Conservation (phyloP, 1,140 invertebrate species). For the Asobara japonica region DNA sequence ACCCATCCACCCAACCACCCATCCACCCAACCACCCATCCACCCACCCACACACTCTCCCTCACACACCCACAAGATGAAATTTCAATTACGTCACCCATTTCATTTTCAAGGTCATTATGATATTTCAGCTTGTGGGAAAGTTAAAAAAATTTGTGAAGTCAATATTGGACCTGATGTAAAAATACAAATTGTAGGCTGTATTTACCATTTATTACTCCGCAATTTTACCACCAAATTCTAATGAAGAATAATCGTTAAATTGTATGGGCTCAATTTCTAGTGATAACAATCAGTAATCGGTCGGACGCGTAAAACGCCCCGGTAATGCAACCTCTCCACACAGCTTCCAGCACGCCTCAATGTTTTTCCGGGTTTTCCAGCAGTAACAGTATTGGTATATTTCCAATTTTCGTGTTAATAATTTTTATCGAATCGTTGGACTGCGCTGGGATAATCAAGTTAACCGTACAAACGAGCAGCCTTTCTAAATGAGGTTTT, state of each 20-base stretch:
- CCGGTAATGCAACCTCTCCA: not conserved
- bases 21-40: too few relatives aligned
- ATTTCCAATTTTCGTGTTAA: slow-evolving; percentile 15
- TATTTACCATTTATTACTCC: too few relatives aligned
- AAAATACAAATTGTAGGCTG: too few relatives aligned
- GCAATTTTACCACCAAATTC: not conserved
- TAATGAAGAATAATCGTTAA: slow-evolving; percentile 24
- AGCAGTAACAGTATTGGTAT: not conserved
- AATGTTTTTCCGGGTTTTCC: not conserved
- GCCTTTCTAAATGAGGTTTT: slow-evolving; percentile 9
- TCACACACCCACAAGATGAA: too few relatives aligned
- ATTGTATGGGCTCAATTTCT: slow-evolving; percentile 18
- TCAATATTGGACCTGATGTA: too few relatives aligned
- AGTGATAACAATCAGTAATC: slow-evolving; percentile 25
- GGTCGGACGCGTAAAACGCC: slow-evolving; percentile 12
- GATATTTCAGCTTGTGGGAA: too few relatives aligned
- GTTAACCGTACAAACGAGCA: not conserved
- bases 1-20: too few relatives aligned
- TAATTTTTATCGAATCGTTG: slow-evolving; percentile 12
- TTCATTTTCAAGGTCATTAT: too few relatives aligned
- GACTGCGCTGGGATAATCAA: not conserved
- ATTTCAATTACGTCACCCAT: too few relatives aligned
- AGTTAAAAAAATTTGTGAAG: too few relatives aligned
- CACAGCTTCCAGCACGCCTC: not conserved
- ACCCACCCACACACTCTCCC: too few relatives aligned